Base-by-base conservation (phyloP, 2,797 vertebrate genomes). In the Channallabes apus region DNA sequence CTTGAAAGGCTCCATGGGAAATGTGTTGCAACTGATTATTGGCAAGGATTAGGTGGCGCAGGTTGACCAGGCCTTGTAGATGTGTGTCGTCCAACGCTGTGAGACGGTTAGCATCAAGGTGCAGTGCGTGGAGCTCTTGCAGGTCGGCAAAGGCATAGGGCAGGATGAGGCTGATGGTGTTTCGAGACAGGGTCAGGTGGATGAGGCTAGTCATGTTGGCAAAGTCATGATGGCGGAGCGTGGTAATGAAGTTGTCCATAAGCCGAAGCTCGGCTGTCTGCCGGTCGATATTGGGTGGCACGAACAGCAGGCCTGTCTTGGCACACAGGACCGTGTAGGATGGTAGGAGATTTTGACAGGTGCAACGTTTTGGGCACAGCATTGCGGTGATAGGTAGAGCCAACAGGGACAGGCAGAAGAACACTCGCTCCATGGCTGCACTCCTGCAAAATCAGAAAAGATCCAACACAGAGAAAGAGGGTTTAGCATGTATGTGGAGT, bases 161-260 rank as follows among this genome's bases (percentile, higher is more conserved):
- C 0, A 94, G 91, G 93, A 98, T 95, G 79, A 97, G 95, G 90
- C 96, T 97, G 93, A 98, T 97, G 90, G 97, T 97, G 92, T 98
- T 98, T 4, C 97, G 94, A 0, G 96, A 97, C 83, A 98, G 93
- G 0, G 96, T 97, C 91, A 98, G 93, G 88, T 97, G 96, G 90
- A 98, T 96, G 92, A 98, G 95, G 87, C 96, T 97, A 17, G 96
- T 96, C 97, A 98, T 98, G 93, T 98, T 98, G 92, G 97, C 96
- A 56, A 98, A 97, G 94, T 97, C 97, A 0, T 95, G 94, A 89
- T 96, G 96, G 62, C 96, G 92, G 89, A 97, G 94, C 0, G 96
- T 95, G 0, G 97, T 97, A 88, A 97, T 97, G 96, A 97, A 98
- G 94, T 98, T 98, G 94, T 98, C 97, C 81, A 97, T 97, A 83